A percentile compares a stretch with the other conserved stretches of the same genome.
These are phyloP conservation scores for Bovichtus diacanthus DNA, from an alignment of 2,797 vertebrate species.

Conservation along the genomic window DNA sequence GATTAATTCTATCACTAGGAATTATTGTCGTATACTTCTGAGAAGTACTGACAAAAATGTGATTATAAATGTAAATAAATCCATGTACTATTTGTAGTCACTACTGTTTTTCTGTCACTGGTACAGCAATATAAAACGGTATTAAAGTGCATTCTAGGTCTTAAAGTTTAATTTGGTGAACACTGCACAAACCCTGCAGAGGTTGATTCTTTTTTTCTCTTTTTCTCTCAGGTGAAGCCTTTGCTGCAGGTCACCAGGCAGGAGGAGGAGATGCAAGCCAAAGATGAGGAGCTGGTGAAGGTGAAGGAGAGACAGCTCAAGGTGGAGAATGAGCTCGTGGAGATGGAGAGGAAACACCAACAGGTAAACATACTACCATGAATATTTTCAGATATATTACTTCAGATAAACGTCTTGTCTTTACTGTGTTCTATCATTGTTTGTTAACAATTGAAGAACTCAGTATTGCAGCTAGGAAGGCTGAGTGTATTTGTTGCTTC, in stretches of 20 bases:
- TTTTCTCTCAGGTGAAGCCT: constrained; percentile 91
- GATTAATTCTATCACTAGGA: not conserved
- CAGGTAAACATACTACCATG: too few species aligned
- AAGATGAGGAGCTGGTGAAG: constrained; percentile 96
- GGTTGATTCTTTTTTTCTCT: not conserved
- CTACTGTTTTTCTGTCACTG: not conserved
- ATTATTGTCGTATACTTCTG: not conserved
- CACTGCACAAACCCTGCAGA: not conserved
- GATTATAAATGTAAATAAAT: not conserved
- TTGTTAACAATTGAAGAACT: not conserved
- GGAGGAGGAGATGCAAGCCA: constrained; percentile 96
- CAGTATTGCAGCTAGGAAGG: not conserved
- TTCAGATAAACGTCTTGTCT: not conserved
- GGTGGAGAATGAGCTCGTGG: constrained; percentile 94
- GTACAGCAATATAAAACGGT: not conserved
- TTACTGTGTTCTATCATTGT: not conserved
- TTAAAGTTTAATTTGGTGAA: not conserved
- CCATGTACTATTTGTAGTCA: not conserved
- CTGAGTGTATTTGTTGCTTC: not conserved
- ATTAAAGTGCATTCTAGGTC: not conserved
- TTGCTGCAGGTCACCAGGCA: constrained; percentile 97
- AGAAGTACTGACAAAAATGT: not conserved
- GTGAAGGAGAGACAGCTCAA: constrained; percentile 96
- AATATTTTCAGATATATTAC: too few species aligned
- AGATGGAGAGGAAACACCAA: constrained; percentile 97